Base-by-base conservation (phyloP, 2,888 invertebrate genomes). In the Barypeithes pellucidus region DNA sequence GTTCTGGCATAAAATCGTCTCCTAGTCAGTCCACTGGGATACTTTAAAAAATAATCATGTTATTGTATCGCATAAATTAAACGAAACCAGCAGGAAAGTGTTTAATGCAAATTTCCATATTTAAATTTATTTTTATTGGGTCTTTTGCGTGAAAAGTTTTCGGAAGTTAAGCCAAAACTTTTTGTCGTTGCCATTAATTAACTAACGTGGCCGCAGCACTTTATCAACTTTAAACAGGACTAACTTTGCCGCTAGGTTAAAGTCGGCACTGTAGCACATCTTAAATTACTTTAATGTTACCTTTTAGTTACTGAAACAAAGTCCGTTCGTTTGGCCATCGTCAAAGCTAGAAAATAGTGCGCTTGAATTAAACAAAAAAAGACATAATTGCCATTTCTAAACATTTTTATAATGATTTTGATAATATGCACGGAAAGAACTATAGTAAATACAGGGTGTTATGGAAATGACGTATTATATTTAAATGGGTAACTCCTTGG, bases 101-200 rank as follows among this genome's bases (percentile, higher is more conserved):
- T 18, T 29, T 29, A 45, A 62, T 22, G 45, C 14, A 43, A 62
- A 62, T 62, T 62, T 62, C 29, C 45, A 45, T 62, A 62, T 62
- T 36, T 63, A 63, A 63, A 57, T 57, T 33, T 57, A 33, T 57
- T 57, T 57, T 57, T 57, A 57, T 57, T 57, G 54, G 54, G 33
- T 57, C 18, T 33, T 57, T 29, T 12, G 11, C 52, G 54, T 33
- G 8, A 16, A 47, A 63, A 63, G 62, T 50, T 63, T 36, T 33
- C 50, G 33, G 36, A 63, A 47, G 50, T 47, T 63, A 33, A n/a
- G 63, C 36, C 63, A 50, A 63, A 63, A 24, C 29, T 77, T 78
- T 79, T 79, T 76, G 75, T 75, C 75, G 69, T 73, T 70, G 67
- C 77, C 76, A 77, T 79, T 79, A 80, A 79, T 79, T 79, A 78